phyloP scores from a whole-genome alignment of 2,888 invertebrate genomes.

The Idaea biselata region DNA sequence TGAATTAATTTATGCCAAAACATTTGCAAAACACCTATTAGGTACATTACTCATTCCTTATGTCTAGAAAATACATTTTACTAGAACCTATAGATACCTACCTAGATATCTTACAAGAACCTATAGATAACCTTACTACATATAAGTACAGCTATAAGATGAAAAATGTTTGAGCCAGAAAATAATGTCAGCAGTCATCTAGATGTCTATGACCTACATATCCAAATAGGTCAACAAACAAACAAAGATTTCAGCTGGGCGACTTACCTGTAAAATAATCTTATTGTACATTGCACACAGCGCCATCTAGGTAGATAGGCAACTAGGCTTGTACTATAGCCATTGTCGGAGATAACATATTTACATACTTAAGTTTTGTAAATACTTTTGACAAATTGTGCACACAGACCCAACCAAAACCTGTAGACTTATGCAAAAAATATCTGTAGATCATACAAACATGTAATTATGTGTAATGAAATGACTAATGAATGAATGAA shows the following conservation, averaged over 20 bases:
- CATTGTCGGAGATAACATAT: too few species aligned
- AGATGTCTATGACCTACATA: conserved; percentile 20
- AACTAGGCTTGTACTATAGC: too few species aligned
- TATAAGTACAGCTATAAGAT: not conserved
- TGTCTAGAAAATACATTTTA: not conserved
- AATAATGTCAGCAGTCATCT: not conserved
- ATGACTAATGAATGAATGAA: too few species aligned
- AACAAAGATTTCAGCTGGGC: conserved; percentile 14
- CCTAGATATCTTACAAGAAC: not conserved
- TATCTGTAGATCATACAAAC: too few species aligned
- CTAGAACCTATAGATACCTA: not conserved
- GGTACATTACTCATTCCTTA: not conserved
- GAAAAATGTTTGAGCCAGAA: not conserved
- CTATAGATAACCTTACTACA: not conserved
- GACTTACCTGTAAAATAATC: conserved; percentile 6
- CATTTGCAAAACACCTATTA: not conserved
- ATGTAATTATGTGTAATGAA: too few species aligned
- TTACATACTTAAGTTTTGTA: too few species aligned
- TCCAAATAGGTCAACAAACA: conserved; percentile 21
- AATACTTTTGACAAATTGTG: too few species aligned
- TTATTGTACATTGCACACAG: not conserved
- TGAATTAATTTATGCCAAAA: not conserved
- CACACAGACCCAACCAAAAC: too few species aligned
- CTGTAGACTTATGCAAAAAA: too few species aligned
- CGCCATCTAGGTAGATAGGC: too few species aligned